These are phyloP conservation scores for Hemistola chrysoprasaria DNA, from an alignment of 2,888 invertebrate species.

Conservation along the genomic window DNA sequence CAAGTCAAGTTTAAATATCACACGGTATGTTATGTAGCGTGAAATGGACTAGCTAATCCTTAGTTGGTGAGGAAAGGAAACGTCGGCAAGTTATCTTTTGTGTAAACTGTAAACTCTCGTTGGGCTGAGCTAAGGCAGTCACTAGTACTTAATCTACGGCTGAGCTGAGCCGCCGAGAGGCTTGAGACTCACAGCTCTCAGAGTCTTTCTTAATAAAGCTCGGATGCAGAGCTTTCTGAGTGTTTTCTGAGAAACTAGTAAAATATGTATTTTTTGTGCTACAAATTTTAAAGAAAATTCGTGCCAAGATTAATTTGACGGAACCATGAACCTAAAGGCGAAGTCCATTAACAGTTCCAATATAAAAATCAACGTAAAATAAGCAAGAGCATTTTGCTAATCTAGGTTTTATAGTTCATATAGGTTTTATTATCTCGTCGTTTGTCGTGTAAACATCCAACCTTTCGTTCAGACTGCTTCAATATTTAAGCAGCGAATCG, in stretches of 20 bases:
- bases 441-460: slow-evolving; percentile 15
- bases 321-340: too few relatives aligned
- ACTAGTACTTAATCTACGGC: slow-evolving; percentile 47
- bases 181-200: not conserved
- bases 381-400: slow-evolving; percentile 2
- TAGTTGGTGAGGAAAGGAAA: slow-evolving; percentile 39
- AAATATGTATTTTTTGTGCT: too few relatives aligned
- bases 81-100: slow-evolving; percentile 54
- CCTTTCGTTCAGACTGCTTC: slow-evolving; percentile 9
- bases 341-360: too few relatives aligned
- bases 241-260: slow-evolving; percentile 1
- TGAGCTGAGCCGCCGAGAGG: slow-evolving; percentile 19
- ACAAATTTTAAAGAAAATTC: too few relatives aligned
- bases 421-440: slow-evolving; percentile 24
- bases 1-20: slow-evolving; percentile 26
- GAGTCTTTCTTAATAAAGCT: slow-evolving; percentile 2
- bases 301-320: too few relatives aligned
- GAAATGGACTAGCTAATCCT: slow-evolving; percentile 46
- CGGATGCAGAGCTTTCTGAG: too few relatives aligned
- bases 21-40: slow-evolving; percentile 19
- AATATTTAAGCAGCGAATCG: slow-evolving; percentile 16
- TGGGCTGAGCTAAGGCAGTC: slow-evolving; percentile 48
- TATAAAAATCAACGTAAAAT: slow-evolving; percentile 7
- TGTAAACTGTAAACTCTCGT: slow-evolving; percentile 74
- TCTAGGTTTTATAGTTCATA: slow-evolving; percentile 5